phyloP scores from a whole-genome alignment of 1,140 invertebrate genomes.

The Macrobrachium rosenbergii region DNA sequence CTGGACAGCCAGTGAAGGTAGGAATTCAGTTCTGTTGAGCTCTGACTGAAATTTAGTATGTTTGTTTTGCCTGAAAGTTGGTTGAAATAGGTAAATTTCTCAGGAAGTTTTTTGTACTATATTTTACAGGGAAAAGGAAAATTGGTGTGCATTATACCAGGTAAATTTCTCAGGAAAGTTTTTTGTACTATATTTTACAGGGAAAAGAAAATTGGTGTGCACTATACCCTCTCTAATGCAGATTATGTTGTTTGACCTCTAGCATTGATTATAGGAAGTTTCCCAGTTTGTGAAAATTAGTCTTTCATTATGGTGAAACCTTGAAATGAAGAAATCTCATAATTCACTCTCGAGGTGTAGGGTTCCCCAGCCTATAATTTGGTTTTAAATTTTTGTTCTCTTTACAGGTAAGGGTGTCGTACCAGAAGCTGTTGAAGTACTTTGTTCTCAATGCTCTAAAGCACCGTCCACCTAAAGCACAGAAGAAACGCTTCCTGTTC shows the following conservation, averaged over 20 bases:
- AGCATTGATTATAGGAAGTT: too few species aligned
- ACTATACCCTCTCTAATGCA: too few species aligned
- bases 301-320: too few species aligned
- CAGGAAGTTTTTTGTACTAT: not conserved
- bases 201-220: too few species aligned
- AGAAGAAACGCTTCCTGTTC: slow-evolving; percentile 98
- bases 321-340: not conserved
- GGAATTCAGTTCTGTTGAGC: not conserved
- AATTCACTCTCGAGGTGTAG: not conserved
- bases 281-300: too few species aligned
- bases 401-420: slow-evolving; percentile 93
- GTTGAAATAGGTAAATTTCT: too few species aligned
- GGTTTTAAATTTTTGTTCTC: slow-evolving; percentile 26
- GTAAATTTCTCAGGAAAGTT: too few species aligned
- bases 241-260: too few species aligned
- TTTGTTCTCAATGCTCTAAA: slow-evolving; percentile 98
- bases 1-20: slow-evolving; percentile 90
- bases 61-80: too few species aligned
- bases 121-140: slow-evolving; percentile 69
- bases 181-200: slow-evolving; percentile 71
- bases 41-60: too few species aligned
- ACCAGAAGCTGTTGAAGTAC: slow-evolving; percentile 98
- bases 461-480: slow-evolving; percentile 96
- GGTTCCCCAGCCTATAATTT: too few species aligned
- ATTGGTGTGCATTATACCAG: too few species aligned